Conservation (phyloP, 1,140 invertebrate genomes). For the Apis laboriosa region DNA sequence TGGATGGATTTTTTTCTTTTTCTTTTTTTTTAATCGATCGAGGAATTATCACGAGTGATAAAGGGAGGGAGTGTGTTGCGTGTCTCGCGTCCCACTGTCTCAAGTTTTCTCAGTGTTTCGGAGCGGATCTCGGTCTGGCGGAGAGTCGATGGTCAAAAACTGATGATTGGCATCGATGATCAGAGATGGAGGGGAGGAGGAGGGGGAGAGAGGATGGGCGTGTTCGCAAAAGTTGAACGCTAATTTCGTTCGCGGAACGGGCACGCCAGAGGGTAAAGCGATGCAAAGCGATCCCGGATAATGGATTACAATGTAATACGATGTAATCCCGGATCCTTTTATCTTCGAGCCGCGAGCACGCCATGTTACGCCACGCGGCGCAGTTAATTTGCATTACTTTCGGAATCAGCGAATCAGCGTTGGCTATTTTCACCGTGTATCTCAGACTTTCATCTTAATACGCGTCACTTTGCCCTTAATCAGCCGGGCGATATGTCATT, state of each 20-base stretch:
- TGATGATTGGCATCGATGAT: neutral
- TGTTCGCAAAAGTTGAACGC: neutral
- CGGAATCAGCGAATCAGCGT: slow-evolving; percentile 28
- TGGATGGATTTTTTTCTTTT: too few species aligned
- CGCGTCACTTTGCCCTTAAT: slow-evolving; percentile 26
- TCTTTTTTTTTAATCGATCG: neutral
- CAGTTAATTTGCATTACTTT: slow-evolving; percentile 46
- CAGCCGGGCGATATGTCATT: slow-evolving; percentile 11
- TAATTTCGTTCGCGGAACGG: slow-evolving; percentile 23
- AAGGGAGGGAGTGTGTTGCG: neutral
- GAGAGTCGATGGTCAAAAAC: neutral
- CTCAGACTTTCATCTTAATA: slow-evolving; percentile 29
- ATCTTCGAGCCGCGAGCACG: slow-evolving; percentile 29
- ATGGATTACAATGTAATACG: slow-evolving; percentile 51
- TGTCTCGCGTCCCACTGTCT: neutral
- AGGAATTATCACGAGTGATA: neutral
- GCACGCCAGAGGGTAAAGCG: slow-evolving; percentile 1
- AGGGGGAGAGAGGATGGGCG: neutral
- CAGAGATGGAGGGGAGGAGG: too few species aligned
- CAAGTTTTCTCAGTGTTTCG: neutral
- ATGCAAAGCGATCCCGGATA: slow-evolving; percentile 37
- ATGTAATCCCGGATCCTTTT: slow-evolving; percentile 51
- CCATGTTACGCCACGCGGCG: slow-evolving; percentile 5
- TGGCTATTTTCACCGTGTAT: slow-evolving; percentile 16
- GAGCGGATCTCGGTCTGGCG: too few species aligned